Evolutionary conservation across 2,113 vertebrate species (phyloP), one percentile per base, ranked within the genome.

Genomic region (Elachura formosa): DNA sequence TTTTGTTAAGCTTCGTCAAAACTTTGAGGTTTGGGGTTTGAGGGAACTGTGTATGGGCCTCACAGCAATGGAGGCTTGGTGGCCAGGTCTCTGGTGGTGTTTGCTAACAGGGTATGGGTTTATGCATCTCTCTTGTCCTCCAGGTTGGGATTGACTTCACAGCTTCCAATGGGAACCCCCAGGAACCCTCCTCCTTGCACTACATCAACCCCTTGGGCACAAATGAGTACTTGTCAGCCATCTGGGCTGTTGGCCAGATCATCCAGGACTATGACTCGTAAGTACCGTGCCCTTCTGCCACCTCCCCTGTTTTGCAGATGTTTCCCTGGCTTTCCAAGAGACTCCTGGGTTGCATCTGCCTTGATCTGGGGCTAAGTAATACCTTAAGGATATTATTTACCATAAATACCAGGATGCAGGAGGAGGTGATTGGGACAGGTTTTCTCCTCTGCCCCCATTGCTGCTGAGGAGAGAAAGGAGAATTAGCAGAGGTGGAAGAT

Each of bases 111-210:
- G 63, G 40, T 14, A 22, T 1, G 12, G 25, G 4, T 76, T 74
- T 85, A 4, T 91, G 40, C 67, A 54, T 81, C 67, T 90, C 10
- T 83, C 48, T 75, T 31, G 11, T 51, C 43, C 52, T 69, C 16
- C 94, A 99, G 99, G 99, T 99, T 28, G 99, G 99, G 41, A 99
- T 99, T 83, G 99, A 99, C 97, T 99, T 99, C 97, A 99, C 99
- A 36, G 99, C 99, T 46, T 99, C 99, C 92, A 99, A 99, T 0
- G 99, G 99, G 90, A 99, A 99, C 95, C 99, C 99, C 5, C 97
- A 98, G 3, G 99, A 99, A 84, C 98, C 99, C 14, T 99, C 99
- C 29, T 99, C 99, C 69, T 98, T 99, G 94, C 99, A 99, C 97
- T 98, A 99, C 84, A 99, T 99, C 97, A 99, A 99, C 98, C 99